A percentile compares a stretch with the other conserved stretches of the same genome.
Conservation (phyloP, 1,140 invertebrate genomes). For the Gonioctena quinquepunctata region DNA sequence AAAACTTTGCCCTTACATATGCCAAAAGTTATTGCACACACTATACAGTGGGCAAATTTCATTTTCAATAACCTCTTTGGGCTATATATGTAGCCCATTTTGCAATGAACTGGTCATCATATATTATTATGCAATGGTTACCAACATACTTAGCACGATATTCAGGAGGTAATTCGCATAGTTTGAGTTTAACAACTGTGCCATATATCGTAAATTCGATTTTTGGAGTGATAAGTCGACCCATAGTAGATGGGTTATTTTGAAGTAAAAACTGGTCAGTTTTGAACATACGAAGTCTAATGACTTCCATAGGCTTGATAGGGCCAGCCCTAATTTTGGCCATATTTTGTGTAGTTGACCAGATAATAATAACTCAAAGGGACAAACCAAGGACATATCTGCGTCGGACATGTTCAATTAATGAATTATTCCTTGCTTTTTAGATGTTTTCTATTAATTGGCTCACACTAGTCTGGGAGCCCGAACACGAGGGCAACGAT, state of each 20-base stretch:
- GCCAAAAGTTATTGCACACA: constrained; percentile 64
- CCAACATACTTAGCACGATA: constrained; percentile 74
- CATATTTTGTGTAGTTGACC: constrained; percentile 75
- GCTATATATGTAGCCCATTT: constrained; percentile 81
- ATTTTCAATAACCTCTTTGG: constrained; percentile 74
- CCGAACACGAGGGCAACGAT: no score
- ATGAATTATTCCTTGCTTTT: no score
- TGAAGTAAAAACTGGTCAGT: constrained; percentile 69
- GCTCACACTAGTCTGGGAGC: no score
- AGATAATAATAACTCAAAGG: no score
- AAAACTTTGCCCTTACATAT: constrained; percentile 70
- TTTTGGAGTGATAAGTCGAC: constrained; percentile 73
- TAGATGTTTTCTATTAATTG: no score
- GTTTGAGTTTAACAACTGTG: constrained; percentile 77
- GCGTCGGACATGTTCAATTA: no score
- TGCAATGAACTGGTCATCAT: constrained; percentile 84
- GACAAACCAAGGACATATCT: no score
- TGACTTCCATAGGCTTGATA: constrained; percentile 77
- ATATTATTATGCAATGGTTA: constrained; percentile 85
- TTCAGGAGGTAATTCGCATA: constrained; percentile 72
- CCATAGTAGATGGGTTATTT: constrained; percentile 72
- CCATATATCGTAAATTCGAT: constrained; percentile 79
- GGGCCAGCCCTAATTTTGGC: constrained; percentile 75
- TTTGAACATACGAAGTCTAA: constrained; percentile 73
- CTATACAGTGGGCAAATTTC: constrained; percentile 70